These are phyloP conservation scores for Burhinus oedicnemus DNA, from an alignment of 2,113 vertebrate species.

Conservation along the genomic window DNA sequence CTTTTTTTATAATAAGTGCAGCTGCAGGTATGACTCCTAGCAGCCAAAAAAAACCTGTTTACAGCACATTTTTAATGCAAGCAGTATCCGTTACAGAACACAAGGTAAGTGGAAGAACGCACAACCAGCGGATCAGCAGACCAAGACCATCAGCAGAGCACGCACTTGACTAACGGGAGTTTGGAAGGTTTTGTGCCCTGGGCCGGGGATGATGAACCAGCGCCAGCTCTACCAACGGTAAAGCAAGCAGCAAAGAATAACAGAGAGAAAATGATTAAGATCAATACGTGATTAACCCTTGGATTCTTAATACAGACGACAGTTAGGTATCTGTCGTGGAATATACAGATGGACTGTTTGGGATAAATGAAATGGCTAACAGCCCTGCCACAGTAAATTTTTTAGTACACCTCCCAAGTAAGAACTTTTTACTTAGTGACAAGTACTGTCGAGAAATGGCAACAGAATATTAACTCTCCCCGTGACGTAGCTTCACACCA, in stretches of 20 bases:
- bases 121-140: not conserved
- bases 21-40: not conserved
- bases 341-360: not conserved
- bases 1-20: not conserved
- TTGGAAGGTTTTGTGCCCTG: not conserved
- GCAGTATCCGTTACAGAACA: not conserved
- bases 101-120: not conserved
- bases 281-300: not conserved
- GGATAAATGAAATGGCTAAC: not conserved
- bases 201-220: not conserved
- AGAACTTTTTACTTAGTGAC: not conserved
- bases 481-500: not conserved
- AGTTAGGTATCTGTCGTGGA: not conserved
- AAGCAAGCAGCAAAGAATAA: not conserved
- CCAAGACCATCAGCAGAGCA: not conserved
- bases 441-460: not conserved
- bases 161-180: not conserved
- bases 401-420: not conserved
- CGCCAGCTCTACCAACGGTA: not conserved
- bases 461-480: not conserved
- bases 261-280: not conserved
- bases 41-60: not conserved
- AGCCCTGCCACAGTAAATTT: not conserved
- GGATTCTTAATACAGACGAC: not conserved
- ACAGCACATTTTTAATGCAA: not conserved